Evolutionary conservation across 2,797 vertebrate species (phyloP), one percentile per base, ranked within the genome.

Genomic region (Chaetodon trifasciatus): DNA sequence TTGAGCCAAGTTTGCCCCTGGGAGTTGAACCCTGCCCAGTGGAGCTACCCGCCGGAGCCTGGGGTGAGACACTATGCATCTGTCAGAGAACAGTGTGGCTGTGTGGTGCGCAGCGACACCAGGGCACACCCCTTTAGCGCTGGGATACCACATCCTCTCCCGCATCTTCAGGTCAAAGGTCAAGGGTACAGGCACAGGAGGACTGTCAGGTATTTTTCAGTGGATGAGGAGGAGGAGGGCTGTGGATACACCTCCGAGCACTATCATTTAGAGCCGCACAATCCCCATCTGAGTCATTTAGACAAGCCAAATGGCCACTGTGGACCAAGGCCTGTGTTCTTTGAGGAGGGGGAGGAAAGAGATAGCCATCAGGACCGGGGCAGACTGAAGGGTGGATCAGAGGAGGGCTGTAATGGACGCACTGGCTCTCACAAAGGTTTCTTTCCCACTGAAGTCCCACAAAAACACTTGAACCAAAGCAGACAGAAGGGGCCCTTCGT

Each of bases 361-460:
- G 89, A 94, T 90, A 83, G 11, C 62, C 70, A 88, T 88, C 88
- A 83, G 44, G 92, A 91, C 58, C 57, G 44, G 35, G 74, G 73
- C 60, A 86, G 77, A 72, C 72, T 39, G 35, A 85, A 74, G 67
- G 92, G 85, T 61, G 90, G 91, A 75, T 88, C 89, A 79, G 87
- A 91, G 73, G 86, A 91, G 8, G 52, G 67, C 53, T 94, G 86
- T 65, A 94, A 94, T 52, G 89, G 92, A 80, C 70, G 74, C 3
- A 32, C 58, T 32, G 79, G 67, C 3, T 65, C 79, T 56, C 86
- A 88, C 32, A 84, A 80, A 57, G 84, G 78, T 5, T 95, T 96
- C 81, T 96, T 96, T 78, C 58, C 95, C n/a, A 96, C 95, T 2
- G 95, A 96, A 77, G 94, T 96, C 80, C 95, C 94, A 40, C 94